Base-by-base conservation (phyloP, 2,113 vertebrate genomes). In the Gallinago media region DNA sequence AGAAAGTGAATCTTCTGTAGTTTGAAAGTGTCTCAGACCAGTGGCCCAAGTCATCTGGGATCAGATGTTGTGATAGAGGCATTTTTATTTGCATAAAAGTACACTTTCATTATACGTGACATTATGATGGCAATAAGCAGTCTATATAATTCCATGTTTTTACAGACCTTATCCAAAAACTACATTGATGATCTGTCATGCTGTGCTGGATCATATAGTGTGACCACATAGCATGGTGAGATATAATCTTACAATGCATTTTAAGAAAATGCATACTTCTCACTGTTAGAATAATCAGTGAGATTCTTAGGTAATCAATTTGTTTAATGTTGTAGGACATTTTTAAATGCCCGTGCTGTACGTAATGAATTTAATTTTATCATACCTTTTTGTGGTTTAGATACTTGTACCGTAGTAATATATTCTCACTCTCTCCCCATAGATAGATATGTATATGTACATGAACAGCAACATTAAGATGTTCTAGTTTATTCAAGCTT, bases 171-270 rank as follows among this genome's bases (percentile, higher is more conserved):
- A 44, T 8, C 31, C n/a, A 25, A 63, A 79, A 88, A 6, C 23
- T 4, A 6, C 3, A 2, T 1, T 17, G 32, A 4, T 52, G 62
- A 7, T 4, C 3, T 36, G 54, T 44, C 42, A 7, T 1, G 2
- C 4, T 18, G 19, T 70, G 59, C 78, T 81, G 44, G 38, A 26
- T 63, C 44, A 15, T 23, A 3, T 6, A 59, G 31, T 66, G 65
- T 4, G 8, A 27, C 63, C 29, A 3, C 4, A 3, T 1, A 22
- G 76, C 19, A 10, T 25, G 50, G 22, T 3, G 38, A 61, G 25
- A 27, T 8, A 42, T 2, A 22, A 4, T 38, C 80, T 29, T 2
- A 27, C 62, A 59, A 12, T 19, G 25, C 9, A 6, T 29, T 55
- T 72, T 6, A 26, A 40, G 40, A 8, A 34, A 8, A 4, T 8